These are phyloP conservation scores for Diaperis boleti DNA, from an alignment of 2,888 invertebrate genomes.

Conservation along the genomic window DNA sequence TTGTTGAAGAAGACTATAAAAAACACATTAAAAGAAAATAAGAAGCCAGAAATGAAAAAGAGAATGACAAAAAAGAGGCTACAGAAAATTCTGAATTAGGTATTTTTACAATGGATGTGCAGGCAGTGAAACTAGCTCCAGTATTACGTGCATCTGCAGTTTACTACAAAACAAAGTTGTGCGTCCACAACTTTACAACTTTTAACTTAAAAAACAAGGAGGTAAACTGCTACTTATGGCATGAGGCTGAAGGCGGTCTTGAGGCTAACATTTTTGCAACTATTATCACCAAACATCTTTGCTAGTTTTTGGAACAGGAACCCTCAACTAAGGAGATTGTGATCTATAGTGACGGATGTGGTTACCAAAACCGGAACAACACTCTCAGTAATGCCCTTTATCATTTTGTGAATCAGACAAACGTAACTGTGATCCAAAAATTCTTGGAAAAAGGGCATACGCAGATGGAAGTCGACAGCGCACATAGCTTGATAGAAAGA, in stretches of 20 bases:
- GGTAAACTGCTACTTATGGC: not conserved
- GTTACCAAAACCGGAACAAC: conserved; percentile 11
- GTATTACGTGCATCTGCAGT: not conserved
- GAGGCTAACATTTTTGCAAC: not conserved
- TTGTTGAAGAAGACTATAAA: not conserved
- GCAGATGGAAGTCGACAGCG: conserved; percentile 15
- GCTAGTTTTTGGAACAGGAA: not conserved
- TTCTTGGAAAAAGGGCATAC: conserved; percentile 19
- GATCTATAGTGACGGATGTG: conserved; percentile 4
- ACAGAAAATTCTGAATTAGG: not conserved
- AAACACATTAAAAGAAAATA: not conserved
- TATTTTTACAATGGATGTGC: not conserved
- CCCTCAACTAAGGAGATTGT: too few relatives aligned
- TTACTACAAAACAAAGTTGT: not conserved
- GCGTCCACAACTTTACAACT: not conserved
- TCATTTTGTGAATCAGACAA: not conserved
- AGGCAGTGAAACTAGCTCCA: not conserved
- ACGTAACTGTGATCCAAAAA: conserved; percentile 7
- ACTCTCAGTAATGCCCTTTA: not conserved
- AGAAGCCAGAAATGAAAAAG: not conserved
- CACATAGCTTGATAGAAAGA: conserved; percentile 8
- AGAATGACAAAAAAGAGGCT: not conserved
- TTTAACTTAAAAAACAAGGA: not conserved
- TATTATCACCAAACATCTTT: not conserved
- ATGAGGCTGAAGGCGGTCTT: not conserved